Evolutionary conservation across 2,113 vertebrate species (phyloP), one percentile per base, ranked within the genome.

Genomic region (Chloropsis cyanopogon): DNA sequence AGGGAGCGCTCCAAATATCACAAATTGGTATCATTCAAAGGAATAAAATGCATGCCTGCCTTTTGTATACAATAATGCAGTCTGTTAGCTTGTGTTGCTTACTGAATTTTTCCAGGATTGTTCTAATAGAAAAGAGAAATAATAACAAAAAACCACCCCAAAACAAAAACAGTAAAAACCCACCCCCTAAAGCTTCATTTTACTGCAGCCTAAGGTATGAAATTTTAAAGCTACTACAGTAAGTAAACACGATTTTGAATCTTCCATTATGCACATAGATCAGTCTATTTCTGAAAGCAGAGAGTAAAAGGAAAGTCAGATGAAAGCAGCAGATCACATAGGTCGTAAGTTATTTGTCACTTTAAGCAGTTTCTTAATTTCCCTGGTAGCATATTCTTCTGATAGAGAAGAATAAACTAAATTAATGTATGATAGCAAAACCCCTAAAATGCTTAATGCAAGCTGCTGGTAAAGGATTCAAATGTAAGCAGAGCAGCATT

Each of bases 331-430:
- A 97, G 95, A 97, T 97, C 96, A 63, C 44, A 81, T 82, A 94
- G 92, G 88, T 95, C 31, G 22, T 80, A 80, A 86, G 49, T 76
- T 97, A 94, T 98, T 98, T 97, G 98, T 98, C 95, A 97, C 96
- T 98, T 98, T 97, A 98, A 98, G 90, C 92, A 97, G 95, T 94
- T 98, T 97, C 96, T 97, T 98, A 97, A 98, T 98, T 98, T 98
- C 97, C 96, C 77, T 97, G 93, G 95, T 97, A 97, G 95, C 95
- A 88, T 88, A 47, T 85, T 79, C n/a, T 93, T 97, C 96, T 97
- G 96, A 70, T 47, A 85, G 29, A 92, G 22, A 85, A 94, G 26
- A 95, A 81, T 65, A 90, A 94, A 44, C n/a, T 63, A 60, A 93
- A 78, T 57, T 79, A 85, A 84, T 52, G 7, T 37, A 61, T 2